Percentiles rank a stretch among this genome's conserved stretches.
Conservation (phyloP, 2,888 invertebrate species). For the Cremastobaeus sp. region DNA sequence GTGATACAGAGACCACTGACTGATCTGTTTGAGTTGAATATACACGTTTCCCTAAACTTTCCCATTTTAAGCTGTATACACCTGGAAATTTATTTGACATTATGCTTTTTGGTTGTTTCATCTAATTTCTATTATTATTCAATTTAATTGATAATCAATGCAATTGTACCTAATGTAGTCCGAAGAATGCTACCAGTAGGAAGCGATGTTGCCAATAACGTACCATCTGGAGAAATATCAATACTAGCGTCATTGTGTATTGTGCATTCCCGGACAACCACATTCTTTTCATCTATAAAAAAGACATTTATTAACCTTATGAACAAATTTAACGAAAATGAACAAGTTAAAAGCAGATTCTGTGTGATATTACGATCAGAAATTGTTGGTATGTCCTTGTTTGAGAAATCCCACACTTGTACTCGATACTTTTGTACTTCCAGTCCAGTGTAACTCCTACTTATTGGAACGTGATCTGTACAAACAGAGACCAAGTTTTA, state of each 20-base stretch:
- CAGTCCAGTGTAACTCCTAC: conserved; percentile 66
- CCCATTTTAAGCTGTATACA: conserved; percentile 88
- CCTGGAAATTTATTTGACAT: conserved; percentile 80
- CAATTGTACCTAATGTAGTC: conserved; percentile 83
- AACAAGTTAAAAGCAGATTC: not conserved
- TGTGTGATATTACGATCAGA: conserved; percentile 79
- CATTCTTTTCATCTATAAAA: conserved; percentile 83
- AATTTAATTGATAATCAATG: conserved; percentile 8
- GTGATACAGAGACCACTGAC: conserved; percentile 89
- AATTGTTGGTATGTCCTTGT: conserved; percentile 83
- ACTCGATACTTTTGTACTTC: conserved; percentile 83
- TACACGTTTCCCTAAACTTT: conserved; percentile 86
- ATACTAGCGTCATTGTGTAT: conserved; percentile 93
- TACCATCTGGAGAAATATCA: conserved; percentile 89
- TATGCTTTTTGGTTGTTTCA: too few species aligned
- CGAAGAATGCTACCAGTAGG: conserved; percentile 86
- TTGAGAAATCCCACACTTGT: conserved; percentile 90
- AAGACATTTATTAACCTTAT: not conserved
- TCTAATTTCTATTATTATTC: too few species aligned
- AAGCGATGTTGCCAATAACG: conserved; percentile 86
- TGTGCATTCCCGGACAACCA: conserved; percentile 89
- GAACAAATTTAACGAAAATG: not conserved
- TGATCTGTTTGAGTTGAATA: conserved; percentile 88
- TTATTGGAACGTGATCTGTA: conserved; percentile 67
- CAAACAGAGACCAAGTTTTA: too few species aligned